A percentile compares a stretch with the other conserved stretches of the same genome.
Evolutionary conservation across 2,888 invertebrate genomes (phyloP).

Genomic region (Trichacis sp.): DNA sequence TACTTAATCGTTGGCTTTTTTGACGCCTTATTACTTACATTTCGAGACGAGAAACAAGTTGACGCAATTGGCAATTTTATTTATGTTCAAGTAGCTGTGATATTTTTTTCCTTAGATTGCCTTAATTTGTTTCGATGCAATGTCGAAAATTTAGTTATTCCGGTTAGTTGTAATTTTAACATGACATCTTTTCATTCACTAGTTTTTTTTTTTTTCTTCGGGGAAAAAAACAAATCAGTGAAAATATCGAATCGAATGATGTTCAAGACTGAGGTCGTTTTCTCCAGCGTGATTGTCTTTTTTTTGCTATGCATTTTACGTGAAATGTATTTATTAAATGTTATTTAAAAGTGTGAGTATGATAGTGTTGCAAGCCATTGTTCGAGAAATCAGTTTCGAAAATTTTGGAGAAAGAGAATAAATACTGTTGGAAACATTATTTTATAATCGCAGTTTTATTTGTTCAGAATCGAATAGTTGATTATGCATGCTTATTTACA

Average conservation of each 20-base stretch:
- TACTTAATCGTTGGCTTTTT: conserved; percentile 42
- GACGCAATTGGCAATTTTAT: conserved; percentile 1
- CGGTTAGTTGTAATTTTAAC: neutral
- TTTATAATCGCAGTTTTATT: too few relatives aligned
- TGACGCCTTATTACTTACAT: conserved; percentile 10
- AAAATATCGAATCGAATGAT: neutral
- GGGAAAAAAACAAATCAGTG: neutral
- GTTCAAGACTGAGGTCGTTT: neutral
- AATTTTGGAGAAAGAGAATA: conserved; percentile 24
- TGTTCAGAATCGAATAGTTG: too few relatives aligned
- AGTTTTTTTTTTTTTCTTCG: too few relatives aligned
- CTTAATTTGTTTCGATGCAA: conserved; percentile 6
- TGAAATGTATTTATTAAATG: neutral
- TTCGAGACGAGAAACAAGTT: neutral
- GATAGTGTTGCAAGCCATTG: neutral
- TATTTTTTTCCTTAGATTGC: conserved; percentile 20
- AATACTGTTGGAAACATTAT: conserved; percentile 24
- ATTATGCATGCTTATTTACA: too few relatives aligned
- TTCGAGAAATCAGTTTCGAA: conserved; percentile 9
- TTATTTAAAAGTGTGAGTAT: neutral
- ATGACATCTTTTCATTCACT: neutral
- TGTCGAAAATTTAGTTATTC: neutral
- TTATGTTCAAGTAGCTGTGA: conserved; percentile 18
- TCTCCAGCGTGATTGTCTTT: neutral
- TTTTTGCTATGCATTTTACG: neutral